Conservation (phyloP, 1,140 invertebrate genomes). For the Solen grandis region DNA sequence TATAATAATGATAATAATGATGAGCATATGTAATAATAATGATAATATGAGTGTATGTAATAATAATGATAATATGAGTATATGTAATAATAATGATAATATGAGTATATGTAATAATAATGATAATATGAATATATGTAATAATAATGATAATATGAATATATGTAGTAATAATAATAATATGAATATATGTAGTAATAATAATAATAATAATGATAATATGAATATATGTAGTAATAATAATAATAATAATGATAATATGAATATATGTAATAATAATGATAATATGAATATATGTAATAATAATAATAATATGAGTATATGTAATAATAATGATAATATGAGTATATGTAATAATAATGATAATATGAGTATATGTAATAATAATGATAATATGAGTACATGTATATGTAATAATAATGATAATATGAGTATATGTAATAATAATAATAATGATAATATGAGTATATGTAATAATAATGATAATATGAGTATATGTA, state of each 20-base stretch:
- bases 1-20: neutral
- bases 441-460: neutral
- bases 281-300: neutral
- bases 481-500: too few relatives aligned
- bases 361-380: neutral
- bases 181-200: neutral
- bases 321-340: neutral
- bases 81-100: neutral
- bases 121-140: neutral
- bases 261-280: neutral
- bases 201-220: neutral
- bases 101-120: neutral
- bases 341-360: neutral
- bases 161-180: neutral
- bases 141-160: neutral
- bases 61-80: neutral
- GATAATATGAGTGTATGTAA: neutral
- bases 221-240: neutral
- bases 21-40: too few relatives aligned
- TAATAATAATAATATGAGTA: neutral
- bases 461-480: too few relatives aligned
- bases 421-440: neutral
- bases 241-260: neutral
- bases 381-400: neutral
- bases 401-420: neutral